Base-by-base conservation (phyloP, 2,888 invertebrate species). In the Drosophila picticornis region DNA sequence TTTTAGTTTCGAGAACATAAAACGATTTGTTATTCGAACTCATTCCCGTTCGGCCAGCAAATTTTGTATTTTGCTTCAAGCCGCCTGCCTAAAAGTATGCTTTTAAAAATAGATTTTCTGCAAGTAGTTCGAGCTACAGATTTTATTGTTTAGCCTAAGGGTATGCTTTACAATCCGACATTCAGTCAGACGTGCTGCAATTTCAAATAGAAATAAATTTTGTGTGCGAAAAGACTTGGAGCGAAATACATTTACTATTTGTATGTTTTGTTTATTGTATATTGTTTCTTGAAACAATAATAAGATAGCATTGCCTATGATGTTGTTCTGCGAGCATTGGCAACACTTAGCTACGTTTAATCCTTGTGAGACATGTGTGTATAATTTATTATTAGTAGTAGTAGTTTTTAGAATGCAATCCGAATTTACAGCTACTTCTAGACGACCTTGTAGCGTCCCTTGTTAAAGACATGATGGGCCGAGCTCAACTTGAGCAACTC, bases 381-480 rank as follows among this genome's bases (percentile, higher is more conserved):
- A 22, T 55, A 43, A 55, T 22, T 52, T 5, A 16, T 27, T 7
- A 19, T 40, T 31, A 40, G 2, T 16, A 27, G 36, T 29, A 36
- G 55, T 59, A n/a, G 38, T 34, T 50, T 32, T 31, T 50, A 27
- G 27, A 59, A 11, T 50, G 50, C 19, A 7, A 13, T 19, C 32
- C 48, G 25, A 32, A 13, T 22, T 34, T 27, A 32, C 13, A 52
- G 31, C 5, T 22, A 19, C 22, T 31, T 25, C 38, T 66, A 98
- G 85, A 98, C 94, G 91, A 99, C 99, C 95, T 99, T 99, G 94
- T 99, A 99, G 93, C 98, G 95, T 75, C 97, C 97, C 93, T 98
- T 98, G 92, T 98, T 98, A 81, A 97, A 96, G 81, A 96, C 96
- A 90, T 97, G 97, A 92, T 97, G 97, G 9, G 97, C 95, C 0